Conservation (phyloP, 1,140 invertebrate genomes). For the Nomia melanderi region DNA sequence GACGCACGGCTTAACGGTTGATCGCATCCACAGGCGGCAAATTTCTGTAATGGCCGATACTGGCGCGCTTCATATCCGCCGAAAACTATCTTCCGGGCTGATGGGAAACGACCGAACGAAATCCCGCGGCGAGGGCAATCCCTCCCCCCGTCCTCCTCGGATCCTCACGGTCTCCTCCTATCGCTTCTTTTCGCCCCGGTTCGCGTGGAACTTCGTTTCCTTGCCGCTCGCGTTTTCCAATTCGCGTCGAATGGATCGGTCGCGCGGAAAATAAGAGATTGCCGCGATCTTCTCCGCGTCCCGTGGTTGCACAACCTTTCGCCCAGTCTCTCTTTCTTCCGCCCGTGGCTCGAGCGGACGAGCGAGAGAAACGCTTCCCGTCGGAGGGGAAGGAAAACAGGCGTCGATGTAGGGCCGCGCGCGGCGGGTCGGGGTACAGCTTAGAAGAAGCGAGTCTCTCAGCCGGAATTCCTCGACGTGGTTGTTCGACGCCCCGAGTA, state of each 20-base stretch:
- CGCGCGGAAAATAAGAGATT: slow-evolving; percentile 70
- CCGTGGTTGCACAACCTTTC: slow-evolving; percentile 19
- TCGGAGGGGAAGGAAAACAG: background rate
- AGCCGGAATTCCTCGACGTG: slow-evolving; percentile 24
- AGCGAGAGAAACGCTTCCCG: background rate
- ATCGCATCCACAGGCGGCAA: background rate
- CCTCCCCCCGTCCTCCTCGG: background rate
- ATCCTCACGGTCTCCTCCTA: slow-evolving; percentile 1
- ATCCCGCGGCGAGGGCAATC: slow-evolving; percentile 17
- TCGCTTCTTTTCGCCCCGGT: slow-evolving; percentile 34
- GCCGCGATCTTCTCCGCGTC: slow-evolving; percentile 53
- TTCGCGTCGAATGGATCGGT: slow-evolving; percentile 64
- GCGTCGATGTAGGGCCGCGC: no score
- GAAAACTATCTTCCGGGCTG: slow-evolving; percentile 22
- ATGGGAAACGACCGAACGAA: slow-evolving; percentile 46
- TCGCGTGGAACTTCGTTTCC: slow-evolving; percentile 56
- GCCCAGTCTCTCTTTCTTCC: background rate
- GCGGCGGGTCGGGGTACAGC: background rate
- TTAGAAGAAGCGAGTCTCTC: slow-evolving; percentile 7
- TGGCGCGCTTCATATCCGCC: background rate
- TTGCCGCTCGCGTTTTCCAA: slow-evolving; percentile 69
- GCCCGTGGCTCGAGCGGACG: background rate
- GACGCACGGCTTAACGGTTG: background rate
- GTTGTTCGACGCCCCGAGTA: slow-evolving; percentile 21
- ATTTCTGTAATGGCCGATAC: background rate